These are phyloP conservation scores for Protobothrops mucrosquamatus DNA, from an alignment of 2,113 vertebrate species.

Conservation along the genomic window DNA sequence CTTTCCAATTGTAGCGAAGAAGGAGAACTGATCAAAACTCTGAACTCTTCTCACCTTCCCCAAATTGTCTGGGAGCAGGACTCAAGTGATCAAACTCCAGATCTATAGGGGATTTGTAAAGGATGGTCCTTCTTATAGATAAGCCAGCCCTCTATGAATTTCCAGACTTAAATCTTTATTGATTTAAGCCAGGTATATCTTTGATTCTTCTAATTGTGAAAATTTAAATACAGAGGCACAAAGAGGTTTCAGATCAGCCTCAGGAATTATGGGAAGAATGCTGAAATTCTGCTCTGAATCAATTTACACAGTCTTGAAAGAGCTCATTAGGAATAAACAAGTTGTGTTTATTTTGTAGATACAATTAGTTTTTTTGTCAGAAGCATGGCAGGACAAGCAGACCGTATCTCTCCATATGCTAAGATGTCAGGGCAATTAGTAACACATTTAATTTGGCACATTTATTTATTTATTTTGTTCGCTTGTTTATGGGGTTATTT, in stretches of 20 bases:
- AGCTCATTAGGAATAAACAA: neutral
- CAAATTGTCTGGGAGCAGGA: neutral
- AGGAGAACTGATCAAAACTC: neutral
- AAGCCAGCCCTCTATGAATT: neutral
- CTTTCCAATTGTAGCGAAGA: neutral
- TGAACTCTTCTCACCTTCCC: neutral
- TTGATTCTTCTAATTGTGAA: neutral
- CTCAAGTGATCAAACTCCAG: too few species aligned
- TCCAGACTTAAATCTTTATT: neutral
- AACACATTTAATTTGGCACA: neutral
- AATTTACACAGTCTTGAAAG: neutral
- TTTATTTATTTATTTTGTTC: neutral
- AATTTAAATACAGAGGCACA: neutral
- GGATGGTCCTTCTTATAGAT: neutral
- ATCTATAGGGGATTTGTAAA: neutral
- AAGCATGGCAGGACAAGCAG: neutral
- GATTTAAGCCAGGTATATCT: neutral
- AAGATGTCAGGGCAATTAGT: neutral
- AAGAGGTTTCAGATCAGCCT: neutral
- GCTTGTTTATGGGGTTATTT: neutral
- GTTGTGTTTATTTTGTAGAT: neutral
- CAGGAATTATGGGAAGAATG: neutral
- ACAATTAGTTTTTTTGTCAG: neutral
- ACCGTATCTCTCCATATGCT: neutral
- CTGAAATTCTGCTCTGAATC: neutral